Conservation (phyloP, 2,888 invertebrate genomes). For the Yponomeuta cagnagella region DNA sequence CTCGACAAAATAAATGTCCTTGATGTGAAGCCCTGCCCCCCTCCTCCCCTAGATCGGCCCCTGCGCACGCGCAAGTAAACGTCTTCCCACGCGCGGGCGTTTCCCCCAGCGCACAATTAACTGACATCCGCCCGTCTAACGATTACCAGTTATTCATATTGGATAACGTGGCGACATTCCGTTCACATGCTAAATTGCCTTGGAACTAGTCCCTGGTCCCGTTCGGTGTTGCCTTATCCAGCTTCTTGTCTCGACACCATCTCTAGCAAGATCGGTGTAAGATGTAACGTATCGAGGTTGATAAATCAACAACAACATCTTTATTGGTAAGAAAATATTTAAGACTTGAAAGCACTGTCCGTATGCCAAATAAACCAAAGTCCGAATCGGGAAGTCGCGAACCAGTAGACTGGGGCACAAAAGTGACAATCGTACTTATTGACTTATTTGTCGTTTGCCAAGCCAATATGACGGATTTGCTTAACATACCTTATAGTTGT, state of each 20-base stretch:
- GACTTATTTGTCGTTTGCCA: too few species aligned
- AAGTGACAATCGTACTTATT: too few species aligned
- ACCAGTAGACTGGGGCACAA: too few species aligned
- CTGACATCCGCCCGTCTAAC: constrained; percentile 20
- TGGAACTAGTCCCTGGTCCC: constrained; percentile 4
- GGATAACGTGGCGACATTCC: not conserved
- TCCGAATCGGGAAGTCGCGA: too few species aligned
- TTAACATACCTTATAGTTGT: too few species aligned
- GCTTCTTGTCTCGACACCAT: not conserved
- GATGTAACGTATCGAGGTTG: too few species aligned
- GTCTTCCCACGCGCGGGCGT: constrained; percentile 61
- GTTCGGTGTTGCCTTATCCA: not conserved
- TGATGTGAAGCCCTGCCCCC: not conserved
- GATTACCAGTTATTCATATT: constrained; percentile 10
- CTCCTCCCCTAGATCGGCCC: not conserved
- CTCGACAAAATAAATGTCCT: too few species aligned
- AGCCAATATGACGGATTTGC: too few species aligned
- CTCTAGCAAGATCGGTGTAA: not conserved
- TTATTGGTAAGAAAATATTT: too few species aligned
- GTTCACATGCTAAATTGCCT: constrained; percentile 5
- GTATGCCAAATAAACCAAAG: too few species aligned
- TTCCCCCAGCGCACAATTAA: constrained; percentile 53
- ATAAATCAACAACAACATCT: too few species aligned
- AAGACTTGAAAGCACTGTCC: too few species aligned
- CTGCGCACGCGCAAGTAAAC: constrained; percentile 40